phyloP scores from a whole-genome alignment of 2,113 vertebrate species.

The Megaceryle maxima region DNA sequence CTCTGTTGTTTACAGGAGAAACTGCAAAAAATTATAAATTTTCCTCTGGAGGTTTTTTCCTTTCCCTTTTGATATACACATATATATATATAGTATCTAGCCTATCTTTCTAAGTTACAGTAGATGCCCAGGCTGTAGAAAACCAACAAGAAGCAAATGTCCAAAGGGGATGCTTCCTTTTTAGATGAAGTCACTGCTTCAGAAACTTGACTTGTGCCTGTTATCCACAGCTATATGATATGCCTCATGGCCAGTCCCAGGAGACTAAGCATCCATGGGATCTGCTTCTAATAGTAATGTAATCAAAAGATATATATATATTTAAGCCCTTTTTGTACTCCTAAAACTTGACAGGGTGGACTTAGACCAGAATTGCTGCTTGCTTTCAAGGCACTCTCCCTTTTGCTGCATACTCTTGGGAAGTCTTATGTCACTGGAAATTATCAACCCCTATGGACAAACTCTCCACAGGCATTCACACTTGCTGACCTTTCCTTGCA shows the following conservation, averaged over 20 bases:
- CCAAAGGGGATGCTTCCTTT: neutral
- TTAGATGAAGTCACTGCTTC: neutral
- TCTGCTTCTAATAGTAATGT: neutral
- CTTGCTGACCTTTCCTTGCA: neutral
- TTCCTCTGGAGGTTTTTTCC: neutral
- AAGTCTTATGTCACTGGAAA: neutral
- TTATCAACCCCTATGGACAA: neutral
- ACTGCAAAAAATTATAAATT: neutral
- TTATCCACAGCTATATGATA: neutral
- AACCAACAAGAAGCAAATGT: neutral
- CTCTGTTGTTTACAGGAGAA: neutral
- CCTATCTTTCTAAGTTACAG: neutral
- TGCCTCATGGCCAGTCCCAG: neutral
- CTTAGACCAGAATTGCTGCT: neutral
- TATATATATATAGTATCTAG: neutral
- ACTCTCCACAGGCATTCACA: neutral
- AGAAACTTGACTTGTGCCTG: neutral
- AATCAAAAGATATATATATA: neutral
- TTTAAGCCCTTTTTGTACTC: neutral
- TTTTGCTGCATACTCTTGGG: neutral
- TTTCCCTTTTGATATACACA: neutral
- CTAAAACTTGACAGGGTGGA: neutral
- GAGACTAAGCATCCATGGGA: neutral
- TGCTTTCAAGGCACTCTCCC: neutral
- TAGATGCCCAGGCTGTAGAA: neutral